These are phyloP conservation scores for Megaceryle alcyon DNA, from an alignment of 2,797 vertebrate species.

Conservation along the genomic window DNA sequence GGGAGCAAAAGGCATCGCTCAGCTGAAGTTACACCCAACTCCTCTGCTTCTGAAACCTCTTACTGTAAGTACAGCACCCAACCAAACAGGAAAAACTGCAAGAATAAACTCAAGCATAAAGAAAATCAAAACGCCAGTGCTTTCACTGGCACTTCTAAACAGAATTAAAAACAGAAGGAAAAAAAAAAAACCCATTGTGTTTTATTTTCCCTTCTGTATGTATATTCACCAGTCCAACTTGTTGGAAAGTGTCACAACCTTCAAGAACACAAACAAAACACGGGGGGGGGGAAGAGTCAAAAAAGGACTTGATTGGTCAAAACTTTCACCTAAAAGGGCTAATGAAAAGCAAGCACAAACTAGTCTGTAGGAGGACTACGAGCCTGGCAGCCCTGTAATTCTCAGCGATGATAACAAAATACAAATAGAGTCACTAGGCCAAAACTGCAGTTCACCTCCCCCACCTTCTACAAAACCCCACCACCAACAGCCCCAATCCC, in stretches of 20 bases:
- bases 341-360: not conserved
- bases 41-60: not conserved
- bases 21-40: not conserved
- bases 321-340: not conserved
- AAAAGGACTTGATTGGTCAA: not conserved
- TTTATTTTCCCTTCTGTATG: not conserved
- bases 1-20: not conserved
- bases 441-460: not conserved
- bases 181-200: not conserved
- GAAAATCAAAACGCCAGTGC: fast-evolving
- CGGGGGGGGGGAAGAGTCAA: no score
- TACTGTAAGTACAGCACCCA: not conserved
- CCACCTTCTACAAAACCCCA: not conserved
- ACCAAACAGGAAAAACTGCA: not conserved
- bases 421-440: not conserved
- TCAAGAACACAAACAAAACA: not conserved
- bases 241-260: not conserved
- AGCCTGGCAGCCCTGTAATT: not conserved
- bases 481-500: not conserved
- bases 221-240: not conserved
- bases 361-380: not conserved
- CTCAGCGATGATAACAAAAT: not conserved
- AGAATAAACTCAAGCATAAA: not conserved
- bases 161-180: not conserved
- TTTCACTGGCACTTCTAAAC: not conserved